These are phyloP conservation scores for Elaphurus davidianus DNA, from an alignment of 2,113 vertebrate species.

Conservation along the genomic window DNA sequence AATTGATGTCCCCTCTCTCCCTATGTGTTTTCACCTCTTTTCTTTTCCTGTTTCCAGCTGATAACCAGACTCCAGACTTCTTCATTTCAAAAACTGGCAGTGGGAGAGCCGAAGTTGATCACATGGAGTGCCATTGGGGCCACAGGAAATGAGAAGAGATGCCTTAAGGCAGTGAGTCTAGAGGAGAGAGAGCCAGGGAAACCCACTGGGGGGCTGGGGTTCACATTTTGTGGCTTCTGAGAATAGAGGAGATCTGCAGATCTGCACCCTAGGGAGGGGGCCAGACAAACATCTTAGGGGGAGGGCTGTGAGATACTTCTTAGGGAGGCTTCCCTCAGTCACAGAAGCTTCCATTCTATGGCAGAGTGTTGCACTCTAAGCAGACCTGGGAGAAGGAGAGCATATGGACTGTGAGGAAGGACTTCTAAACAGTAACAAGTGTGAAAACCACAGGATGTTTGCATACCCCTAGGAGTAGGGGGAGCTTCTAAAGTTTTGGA, in stretches of 20 bases:
- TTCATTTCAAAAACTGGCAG: neutral
- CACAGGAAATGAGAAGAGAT: neutral
- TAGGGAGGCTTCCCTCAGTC: neutral
- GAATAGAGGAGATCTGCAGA: neutral
- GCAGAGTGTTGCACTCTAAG: neutral
- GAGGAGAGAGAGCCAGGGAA: neutral
- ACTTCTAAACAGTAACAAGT: neutral
- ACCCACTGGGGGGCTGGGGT: neutral
- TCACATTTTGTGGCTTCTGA: neutral
- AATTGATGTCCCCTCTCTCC: neutral
- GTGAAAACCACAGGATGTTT: neutral
- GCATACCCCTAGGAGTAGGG: neutral
- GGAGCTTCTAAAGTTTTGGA: neutral
- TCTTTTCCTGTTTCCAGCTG: neutral
- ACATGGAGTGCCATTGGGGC: neutral
- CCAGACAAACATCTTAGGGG: neutral
- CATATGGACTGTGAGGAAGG: neutral
- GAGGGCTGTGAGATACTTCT: neutral
- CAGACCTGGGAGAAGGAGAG: neutral
- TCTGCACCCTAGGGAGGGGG: neutral
- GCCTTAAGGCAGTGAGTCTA: neutral
- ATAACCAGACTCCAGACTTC: neutral
- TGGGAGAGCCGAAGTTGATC: neutral
- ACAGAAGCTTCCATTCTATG: neutral
- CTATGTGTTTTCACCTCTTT: neutral